phyloP scores from a whole-genome alignment of 2,113 vertebrate genomes.

The Tenebrosternarchus preto region DNA sequence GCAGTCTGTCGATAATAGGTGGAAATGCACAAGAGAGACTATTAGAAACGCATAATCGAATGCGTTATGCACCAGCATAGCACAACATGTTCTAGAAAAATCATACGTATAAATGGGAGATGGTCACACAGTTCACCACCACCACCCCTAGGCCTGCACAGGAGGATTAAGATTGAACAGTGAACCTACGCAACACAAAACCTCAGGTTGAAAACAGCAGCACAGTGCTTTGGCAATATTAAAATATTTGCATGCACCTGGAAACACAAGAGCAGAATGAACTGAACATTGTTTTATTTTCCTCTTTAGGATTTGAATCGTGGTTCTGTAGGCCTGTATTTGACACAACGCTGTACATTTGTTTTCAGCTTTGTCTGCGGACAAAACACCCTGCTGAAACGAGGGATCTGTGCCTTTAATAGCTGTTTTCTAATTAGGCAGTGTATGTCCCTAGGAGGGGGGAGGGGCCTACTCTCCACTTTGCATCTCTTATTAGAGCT shows the following conservation, averaged over 20 bases:
- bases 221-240: not conserved
- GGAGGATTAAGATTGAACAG: not conserved
- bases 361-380: not conserved
- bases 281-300: not conserved
- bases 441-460: slow-evolving; percentile 36
- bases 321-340: not conserved
- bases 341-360: not conserved
- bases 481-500: slow-evolving; percentile 46
- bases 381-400: slow-evolving; percentile 30
- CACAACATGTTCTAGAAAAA: no score
- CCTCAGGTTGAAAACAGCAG: not conserved
- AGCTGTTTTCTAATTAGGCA: slow-evolving; percentile 54
- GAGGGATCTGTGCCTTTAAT: slow-evolving; percentile 53
- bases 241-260: not conserved
- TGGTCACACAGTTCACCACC: not conserved
- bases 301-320: not conserved
- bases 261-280: not conserved
- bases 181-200: not conserved
- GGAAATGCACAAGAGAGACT: slow-evolving; percentile 26
- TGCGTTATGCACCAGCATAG: not conserved
- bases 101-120: not conserved
- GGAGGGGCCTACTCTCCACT: slow-evolving; percentile 27
- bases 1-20: slow-evolving; percentile 13
- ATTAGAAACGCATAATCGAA: slow-evolving; percentile 25
- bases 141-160: not conserved